Percentiles rank a stretch among this genome's conserved stretches.
Evolutionary conservation across 2,888 invertebrate species (phyloP).

Genomic region (Matsumyia berberina): DNA sequence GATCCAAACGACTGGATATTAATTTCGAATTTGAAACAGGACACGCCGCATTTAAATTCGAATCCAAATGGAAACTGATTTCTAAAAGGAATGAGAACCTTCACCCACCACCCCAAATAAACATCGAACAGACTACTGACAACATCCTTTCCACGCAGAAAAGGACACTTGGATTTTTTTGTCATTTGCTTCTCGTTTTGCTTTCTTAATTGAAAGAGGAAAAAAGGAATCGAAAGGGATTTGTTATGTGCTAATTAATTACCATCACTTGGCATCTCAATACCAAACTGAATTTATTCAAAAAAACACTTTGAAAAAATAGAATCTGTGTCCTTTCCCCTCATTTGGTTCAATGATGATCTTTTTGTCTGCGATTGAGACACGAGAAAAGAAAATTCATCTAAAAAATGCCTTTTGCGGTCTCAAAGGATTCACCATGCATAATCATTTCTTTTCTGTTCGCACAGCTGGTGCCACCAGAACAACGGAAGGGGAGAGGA

Average conservation of each 20-base stretch:
- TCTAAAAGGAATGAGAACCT: not conserved
- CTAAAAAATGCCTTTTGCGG: not conserved
- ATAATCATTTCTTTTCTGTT: slow-evolving; percentile 16
- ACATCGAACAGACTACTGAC: slow-evolving; percentile 34
- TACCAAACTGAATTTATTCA: slow-evolving; percentile 33
- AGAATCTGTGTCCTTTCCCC: not conserved
- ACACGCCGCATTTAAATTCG: slow-evolving; percentile 35
- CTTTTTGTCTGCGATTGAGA: not conserved
- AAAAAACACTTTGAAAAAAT: slow-evolving; percentile 18
- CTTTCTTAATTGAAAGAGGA: slow-evolving; percentile 6
- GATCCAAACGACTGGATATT: slow-evolving; percentile 38
- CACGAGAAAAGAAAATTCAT: slow-evolving; percentile 5
- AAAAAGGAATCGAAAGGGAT: not conserved
- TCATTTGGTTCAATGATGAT: not conserved
- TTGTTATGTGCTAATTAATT: slow-evolving; percentile 46
- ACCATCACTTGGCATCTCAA: slow-evolving; percentile 48
- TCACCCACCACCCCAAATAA: slow-evolving; percentile 9
- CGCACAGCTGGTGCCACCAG: too few relatives aligned
- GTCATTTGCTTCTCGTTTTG: not conserved
- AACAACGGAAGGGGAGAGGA: not conserved
- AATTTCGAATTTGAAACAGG: slow-evolving; percentile 54
- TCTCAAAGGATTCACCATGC: slow-evolving; percentile 23
- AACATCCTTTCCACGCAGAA: not conserved
- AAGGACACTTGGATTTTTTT: slow-evolving; percentile 31
- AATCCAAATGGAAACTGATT: slow-evolving; percentile 36